Conservation (phyloP, 2,113 vertebrate species). For the Galemys pyrenaicus region DNA sequence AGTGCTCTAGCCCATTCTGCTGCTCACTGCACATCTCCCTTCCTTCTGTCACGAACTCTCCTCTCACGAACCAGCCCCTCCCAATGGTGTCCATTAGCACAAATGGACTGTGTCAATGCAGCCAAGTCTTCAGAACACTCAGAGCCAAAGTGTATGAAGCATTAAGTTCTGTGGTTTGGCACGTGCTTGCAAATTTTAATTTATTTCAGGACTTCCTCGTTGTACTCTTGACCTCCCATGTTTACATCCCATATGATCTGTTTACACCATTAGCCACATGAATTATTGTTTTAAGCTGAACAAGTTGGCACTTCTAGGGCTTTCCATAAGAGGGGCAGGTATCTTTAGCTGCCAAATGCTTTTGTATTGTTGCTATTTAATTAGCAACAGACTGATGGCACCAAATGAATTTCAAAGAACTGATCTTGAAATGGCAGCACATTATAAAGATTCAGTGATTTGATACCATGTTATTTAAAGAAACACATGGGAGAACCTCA, state of each 20-base stretch:
- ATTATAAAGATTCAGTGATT: slow-evolving; percentile 3
- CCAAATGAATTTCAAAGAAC: slow-evolving; percentile 20
- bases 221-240: neutral
- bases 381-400: neutral
- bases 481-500: neutral
- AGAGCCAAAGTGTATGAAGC: neutral
- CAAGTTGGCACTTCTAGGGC: neutral
- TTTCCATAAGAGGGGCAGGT: neutral
- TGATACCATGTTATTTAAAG: neutral
- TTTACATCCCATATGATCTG: neutral
- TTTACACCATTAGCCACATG: neutral
- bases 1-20: neutral
- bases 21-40: neutral
- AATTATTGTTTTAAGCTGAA: neutral
- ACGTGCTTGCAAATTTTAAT: neutral
- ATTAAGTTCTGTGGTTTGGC: neutral
- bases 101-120: neutral
- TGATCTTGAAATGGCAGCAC: neutral
- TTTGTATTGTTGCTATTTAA: neutral
- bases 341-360: neutral
- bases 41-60: neutral
- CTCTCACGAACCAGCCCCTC: neutral
- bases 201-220: neutral
- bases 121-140: neutral
- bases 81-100: neutral